These are phyloP conservation scores for Hippopotamyrus pictus DNA, from an alignment of 2,797 vertebrate species.

Conservation along the genomic window DNA sequence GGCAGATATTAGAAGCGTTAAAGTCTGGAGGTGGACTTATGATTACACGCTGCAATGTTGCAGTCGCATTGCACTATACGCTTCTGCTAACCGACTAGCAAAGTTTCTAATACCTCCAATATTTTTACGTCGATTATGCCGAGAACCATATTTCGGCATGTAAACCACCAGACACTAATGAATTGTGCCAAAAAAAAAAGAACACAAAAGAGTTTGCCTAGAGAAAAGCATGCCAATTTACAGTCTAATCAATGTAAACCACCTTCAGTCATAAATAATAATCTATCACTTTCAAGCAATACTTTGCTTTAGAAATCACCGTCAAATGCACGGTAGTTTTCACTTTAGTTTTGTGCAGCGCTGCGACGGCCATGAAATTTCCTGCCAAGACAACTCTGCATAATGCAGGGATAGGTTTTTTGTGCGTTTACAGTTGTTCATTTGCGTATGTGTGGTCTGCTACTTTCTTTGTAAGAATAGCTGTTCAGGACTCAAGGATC, in stretches of 20 bases:
- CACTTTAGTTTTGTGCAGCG: not conserved
- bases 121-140: not conserved
- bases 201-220: not conserved
- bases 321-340: not conserved
- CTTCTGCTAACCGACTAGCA: not conserved
- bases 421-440: not conserved
- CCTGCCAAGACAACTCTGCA: not conserved
- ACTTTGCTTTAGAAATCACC: not conserved
- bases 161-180: not conserved
- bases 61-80: not conserved
- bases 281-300: not conserved
- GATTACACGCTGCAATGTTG: not conserved
- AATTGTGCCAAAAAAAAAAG: not conserved
- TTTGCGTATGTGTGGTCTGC: not conserved
- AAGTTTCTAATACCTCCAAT: not conserved
- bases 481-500: not conserved
- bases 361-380: not conserved
- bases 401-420: not conserved
- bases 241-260: not conserved
- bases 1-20: not conserved
- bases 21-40: not conserved
- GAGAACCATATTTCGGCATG: not conserved
- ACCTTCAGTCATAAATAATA: not conserved
- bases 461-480: not conserved
- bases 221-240: not conserved